Evolutionary conservation across 2,888 invertebrate genomes (phyloP).

Genomic region (Sesamia inferens): DNA sequence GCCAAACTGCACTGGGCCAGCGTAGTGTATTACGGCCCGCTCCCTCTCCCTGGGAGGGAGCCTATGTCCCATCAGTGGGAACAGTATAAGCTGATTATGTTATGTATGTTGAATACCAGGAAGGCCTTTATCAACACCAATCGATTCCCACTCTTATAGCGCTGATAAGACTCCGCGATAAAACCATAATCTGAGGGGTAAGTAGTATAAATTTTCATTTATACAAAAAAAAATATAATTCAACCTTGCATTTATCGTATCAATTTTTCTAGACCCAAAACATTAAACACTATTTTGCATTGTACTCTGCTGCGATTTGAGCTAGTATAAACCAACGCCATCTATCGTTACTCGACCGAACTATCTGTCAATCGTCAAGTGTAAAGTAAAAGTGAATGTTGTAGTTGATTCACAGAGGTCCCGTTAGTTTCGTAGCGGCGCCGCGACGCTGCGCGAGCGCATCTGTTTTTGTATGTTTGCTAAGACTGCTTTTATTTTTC

Average conservation of each 20-base stretch:
- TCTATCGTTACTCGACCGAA: slow-evolving; percentile 64
- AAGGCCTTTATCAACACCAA: too few relatives aligned
- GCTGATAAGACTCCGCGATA: not conserved
- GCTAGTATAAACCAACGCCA: slow-evolving; percentile 61
- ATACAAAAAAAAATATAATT: not conserved
- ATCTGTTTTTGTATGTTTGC: not conserved
- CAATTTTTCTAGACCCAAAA: not conserved
- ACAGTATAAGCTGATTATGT: too few relatives aligned
- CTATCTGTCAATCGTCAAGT: slow-evolving; percentile 52
- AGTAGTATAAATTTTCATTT: not conserved
- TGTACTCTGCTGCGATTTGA: not conserved
- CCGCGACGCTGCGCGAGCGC: slow-evolving; percentile 37
- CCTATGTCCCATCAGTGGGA: too few relatives aligned
- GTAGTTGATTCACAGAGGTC: slow-evolving; percentile 47
- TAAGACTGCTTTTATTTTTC: slow-evolving; percentile 2
- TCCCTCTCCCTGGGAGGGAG: too few relatives aligned
- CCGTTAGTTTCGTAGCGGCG: slow-evolving; percentile 61
- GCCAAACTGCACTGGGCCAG: too few relatives aligned
- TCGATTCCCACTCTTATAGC: not conserved
- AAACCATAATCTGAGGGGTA: not conserved
- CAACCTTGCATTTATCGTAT: not conserved
- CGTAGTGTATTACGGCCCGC: too few relatives aligned
- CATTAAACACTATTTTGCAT: not conserved
- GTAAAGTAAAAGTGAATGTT: slow-evolving; percentile 71
- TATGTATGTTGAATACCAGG: too few relatives aligned